Conservation (phyloP, 2,888 invertebrate genomes). For the Xestoiulus laeticollis region DNA sequence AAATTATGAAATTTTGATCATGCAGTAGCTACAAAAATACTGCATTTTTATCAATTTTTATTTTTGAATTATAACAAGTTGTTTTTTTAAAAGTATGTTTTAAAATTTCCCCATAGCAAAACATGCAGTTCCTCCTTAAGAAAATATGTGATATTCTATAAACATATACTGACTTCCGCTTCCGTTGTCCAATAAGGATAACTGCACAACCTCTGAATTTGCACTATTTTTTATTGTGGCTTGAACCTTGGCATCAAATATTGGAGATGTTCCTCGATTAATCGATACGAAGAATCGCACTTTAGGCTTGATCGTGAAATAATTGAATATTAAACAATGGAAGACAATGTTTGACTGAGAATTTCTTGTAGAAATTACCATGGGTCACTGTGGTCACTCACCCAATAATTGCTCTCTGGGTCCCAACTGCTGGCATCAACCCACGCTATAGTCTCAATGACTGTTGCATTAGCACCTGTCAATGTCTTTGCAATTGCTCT, state of each 20-base stretch:
- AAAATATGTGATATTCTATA: not conserved
- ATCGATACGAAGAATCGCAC: slow-evolving; percentile 24
- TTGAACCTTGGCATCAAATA: slow-evolving; percentile 29
- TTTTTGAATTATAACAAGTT: too few relatives aligned
- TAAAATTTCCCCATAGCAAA: too few relatives aligned
- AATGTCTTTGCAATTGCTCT: not conserved
- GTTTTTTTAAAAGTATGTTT: too few relatives aligned
- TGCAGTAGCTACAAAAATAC: too few relatives aligned
- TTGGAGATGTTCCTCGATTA: slow-evolving; percentile 28
- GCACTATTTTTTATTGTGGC: slow-evolving; percentile 23
- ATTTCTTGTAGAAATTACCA: not conserved
- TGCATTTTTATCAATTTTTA: too few relatives aligned
- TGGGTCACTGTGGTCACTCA: not conserved
- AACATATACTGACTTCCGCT: slow-evolving; percentile 49
- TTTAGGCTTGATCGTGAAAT: not conserved
- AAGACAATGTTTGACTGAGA: not conserved
- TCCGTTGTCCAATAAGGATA: slow-evolving; percentile 32
- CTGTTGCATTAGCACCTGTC: not conserved
- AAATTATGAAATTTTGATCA: too few relatives aligned
- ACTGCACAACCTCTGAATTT: not conserved
- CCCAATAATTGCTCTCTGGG: not conserved
- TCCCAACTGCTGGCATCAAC: not conserved
- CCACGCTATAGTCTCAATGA: not conserved
- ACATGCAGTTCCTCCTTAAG: not conserved
- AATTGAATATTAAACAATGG: not conserved